phyloP scores from a whole-genome alignment of 2,113 vertebrate species.

The Heteronetta atricapilla region DNA sequence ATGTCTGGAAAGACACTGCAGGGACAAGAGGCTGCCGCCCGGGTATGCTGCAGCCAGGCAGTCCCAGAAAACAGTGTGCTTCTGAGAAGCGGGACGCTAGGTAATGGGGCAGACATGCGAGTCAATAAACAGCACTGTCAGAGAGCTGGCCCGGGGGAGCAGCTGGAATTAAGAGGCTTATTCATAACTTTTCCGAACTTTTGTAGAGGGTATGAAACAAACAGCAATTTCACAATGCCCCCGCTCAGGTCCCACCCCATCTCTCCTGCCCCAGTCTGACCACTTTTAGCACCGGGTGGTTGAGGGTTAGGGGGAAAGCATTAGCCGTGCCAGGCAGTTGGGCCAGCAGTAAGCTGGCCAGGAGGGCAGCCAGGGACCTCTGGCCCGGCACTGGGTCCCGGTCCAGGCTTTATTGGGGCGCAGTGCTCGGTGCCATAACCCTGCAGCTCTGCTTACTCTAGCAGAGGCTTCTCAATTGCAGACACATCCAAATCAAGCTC shows the following conservation, averaged over 20 bases:
- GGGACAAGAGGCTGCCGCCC: not conserved
- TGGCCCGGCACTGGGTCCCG: not conserved
- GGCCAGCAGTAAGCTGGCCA: not conserved
- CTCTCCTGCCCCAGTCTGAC: not conserved
- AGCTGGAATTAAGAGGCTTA: slow-evolving; percentile 40
- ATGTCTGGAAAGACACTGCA: not conserved
- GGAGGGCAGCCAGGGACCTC: not conserved
- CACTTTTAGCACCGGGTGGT: not conserved
- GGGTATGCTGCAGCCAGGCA: not conserved
- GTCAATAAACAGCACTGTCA: not conserved
- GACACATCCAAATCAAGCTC: accelerated
- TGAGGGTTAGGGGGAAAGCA: too few relatives aligned
- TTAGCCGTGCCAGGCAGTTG: not conserved
- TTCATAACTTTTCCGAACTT: slow-evolving; percentile 28
- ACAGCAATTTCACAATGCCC: not conserved
- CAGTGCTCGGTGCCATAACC: not conserved
- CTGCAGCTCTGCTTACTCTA: not conserved
- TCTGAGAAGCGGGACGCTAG: not conserved
- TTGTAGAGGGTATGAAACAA: not conserved
- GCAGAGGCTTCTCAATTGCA: not conserved
- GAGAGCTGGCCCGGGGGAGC: slow-evolving; percentile 12
- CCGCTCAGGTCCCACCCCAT: not conserved
- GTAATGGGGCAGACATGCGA: slow-evolving; percentile 1
- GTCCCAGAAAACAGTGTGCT: not conserved
- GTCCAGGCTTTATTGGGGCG: not conserved